Evolutionary conservation across 2,888 invertebrate genomes (phyloP).

Genomic region (Drosophila affinis): DNA sequence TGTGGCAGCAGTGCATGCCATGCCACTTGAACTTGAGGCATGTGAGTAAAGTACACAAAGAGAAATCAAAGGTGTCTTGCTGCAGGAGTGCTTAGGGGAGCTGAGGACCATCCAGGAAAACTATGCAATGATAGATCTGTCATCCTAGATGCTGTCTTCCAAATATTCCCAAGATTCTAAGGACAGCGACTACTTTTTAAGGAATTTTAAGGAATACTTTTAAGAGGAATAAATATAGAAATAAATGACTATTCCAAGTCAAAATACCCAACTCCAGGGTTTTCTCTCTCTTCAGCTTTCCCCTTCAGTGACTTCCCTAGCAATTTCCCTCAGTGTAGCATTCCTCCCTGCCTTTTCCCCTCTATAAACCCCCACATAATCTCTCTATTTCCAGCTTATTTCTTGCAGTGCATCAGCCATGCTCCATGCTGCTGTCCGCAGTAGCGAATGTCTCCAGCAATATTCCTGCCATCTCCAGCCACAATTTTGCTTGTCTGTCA

Average conservation of each 20-base stretch:
- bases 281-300: no score
- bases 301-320: not conserved
- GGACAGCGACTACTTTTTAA: no score
- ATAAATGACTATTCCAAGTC: no score
- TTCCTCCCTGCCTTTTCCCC: not conserved
- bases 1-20: constrained; percentile 69
- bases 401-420: constrained; percentile 39
- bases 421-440: constrained; percentile 14
- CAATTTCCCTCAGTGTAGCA: constrained; percentile 17
- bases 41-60: constrained; percentile 48
- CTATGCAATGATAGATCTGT: no score
- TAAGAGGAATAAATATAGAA: no score
- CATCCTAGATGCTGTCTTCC: no score
- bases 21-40: constrained; percentile 51
- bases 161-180: no score
- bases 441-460: constrained; percentile 28
- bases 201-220: no score
- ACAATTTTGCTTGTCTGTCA: constrained; percentile 44
- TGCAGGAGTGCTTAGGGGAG: no score
- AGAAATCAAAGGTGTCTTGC: constrained; percentile 10
- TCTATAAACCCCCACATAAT: constrained; percentile 10
- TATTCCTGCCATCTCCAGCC: constrained; percentile 13
- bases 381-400: constrained; percentile 32
- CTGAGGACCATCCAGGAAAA: not conserved
- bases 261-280: no score